Conservation (phyloP, 2,797 vertebrate species). For the Centropyge bicolor region DNA sequence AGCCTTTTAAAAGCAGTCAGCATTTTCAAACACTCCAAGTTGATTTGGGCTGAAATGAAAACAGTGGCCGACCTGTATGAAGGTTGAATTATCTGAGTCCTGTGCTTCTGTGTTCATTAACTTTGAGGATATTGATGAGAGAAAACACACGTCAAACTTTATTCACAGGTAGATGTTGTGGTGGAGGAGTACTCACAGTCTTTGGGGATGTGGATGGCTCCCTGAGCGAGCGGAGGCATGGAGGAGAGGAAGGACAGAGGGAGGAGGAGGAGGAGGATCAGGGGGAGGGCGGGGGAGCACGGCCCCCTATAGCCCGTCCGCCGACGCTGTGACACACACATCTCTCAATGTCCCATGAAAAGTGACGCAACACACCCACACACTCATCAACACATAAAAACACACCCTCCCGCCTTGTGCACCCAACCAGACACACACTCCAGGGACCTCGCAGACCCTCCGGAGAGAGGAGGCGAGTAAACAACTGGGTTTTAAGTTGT, state of each 20-base stretch:
- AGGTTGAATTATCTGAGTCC: too few relatives aligned
- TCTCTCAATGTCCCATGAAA: conserved; percentile 81
- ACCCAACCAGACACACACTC: conserved; percentile 49
- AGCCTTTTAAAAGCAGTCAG: too few relatives aligned
- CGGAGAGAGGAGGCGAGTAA: conserved; percentile 12
- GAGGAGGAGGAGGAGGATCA: conserved; percentile 57
- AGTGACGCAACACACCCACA: conserved; percentile 53
- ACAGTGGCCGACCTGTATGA: background rate
- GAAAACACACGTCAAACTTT: background rate
- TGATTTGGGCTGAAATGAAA: background rate
- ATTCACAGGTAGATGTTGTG: background rate
- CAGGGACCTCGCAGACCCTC: conserved; percentile 38
- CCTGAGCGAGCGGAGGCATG: conserved; percentile 54
- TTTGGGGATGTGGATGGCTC: conserved; percentile 71
- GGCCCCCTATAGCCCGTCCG: conserved; percentile 66
- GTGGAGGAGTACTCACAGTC: conserved; percentile 73
- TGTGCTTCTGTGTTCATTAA: background rate
- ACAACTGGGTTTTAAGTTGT: conserved; percentile 15
- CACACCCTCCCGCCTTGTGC: conserved; percentile 8
- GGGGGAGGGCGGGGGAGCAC: conserved; percentile 38
- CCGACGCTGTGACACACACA: conserved; percentile 70
- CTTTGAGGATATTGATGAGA: background rate
- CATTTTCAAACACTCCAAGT: too few relatives aligned
- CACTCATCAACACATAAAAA: conserved; percentile 65
- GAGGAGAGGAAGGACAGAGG: conserved; percentile 63